Base-by-base conservation (phyloP, 2,113 vertebrate species). In the Symphodus melops region DNA sequence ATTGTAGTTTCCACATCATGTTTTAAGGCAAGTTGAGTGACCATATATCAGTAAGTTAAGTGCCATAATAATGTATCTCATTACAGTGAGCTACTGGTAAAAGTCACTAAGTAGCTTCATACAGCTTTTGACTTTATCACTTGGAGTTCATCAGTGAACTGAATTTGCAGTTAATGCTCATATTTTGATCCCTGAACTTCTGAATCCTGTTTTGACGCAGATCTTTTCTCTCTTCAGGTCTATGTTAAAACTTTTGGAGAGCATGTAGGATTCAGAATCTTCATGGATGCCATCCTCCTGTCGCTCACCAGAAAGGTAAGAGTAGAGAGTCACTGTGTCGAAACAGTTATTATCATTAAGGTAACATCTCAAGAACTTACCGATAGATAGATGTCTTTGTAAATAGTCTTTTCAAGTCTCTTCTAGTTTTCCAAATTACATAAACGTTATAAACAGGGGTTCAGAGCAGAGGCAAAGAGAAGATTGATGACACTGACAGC, bases 191-290 rank as follows among this genome's bases (percentile, higher is more conserved):
- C 1, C 1, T 49, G 46, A 49, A 28, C 8, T 36, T 1, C 9
- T 60, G 16, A n/a, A 49, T 4, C 1, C 19, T 41, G 14, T 11
- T 21, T 19, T 72, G 16, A 21, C 52, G 6, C 5, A 10, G 9
- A 4, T 13, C n/a, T 20, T 42, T 33, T 0, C 51, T 72, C 16
- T 51, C 21, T 75, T 58, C 57, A 99, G 98, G 93, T 99, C 75
- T 97, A 97, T 73, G 95, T 99, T 75, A 95, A 95, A 91, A 99
- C 98, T 0, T 93, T 96, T 1, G 98, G 98, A 19, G 97, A 99
- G 63, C 98, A 99, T 65, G 97, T 99, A 5, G 98, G 97, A 10
- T 99, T 99, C 77, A 94, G 97, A 78, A 99, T 99, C 89, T 99
- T 99, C 79, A 98, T 99, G 98, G 97, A 99, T 77, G 96, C 97